Evolutionary conservation across 1,140 invertebrate genomes (phyloP), one percentile per base, ranked within the genome.

Genomic region (Physella acuta): DNA sequence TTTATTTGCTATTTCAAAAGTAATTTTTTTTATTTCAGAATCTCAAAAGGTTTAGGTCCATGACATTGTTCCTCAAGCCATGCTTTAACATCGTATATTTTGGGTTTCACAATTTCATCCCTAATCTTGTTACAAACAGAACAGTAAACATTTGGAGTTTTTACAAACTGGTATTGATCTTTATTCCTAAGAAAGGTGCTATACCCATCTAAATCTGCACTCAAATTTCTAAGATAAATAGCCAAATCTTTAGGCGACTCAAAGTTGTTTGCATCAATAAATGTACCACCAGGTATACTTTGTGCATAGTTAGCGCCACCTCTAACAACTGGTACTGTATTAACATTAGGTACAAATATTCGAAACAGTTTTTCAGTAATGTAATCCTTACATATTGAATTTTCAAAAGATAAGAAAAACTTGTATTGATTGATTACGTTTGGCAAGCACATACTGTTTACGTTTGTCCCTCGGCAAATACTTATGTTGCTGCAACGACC

Each of bases 361-460:
- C 53, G 36, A 28, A 59, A 44, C 26, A 51, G 59, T 51, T 71
- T 71, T 37, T 68, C 66, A 1, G 66, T 68, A 11, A 68, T n/a
- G 34, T 68, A 68, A 26, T 68, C 53, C 20, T 17, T 58, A 30
- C 66, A 68, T 17, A 68, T 53, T 24, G 66, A 37, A 37, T 68
- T 68, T 31, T 68, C 66, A 26, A 68, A 68, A 11, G 53, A 8
- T 56, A 68, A 39, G 55, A 39, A 58, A 31, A 68, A 68, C 30
- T 59, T 68, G 56, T 68, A 68, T 34, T 30, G 51, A 30, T 39
- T 16, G 1, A 33, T 2, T 1, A n/a, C 17, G 17, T 26, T 26
- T 14, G 49, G 71, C 5, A 79, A 81, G 83, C 92, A 93, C 0
- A 52, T 68, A n/a, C n/a, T n/a, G n/a, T n/a, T n/a, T n/a, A n/a